These are phyloP conservation scores for Procambarus clarkii DNA, from an alignment of 1,140 invertebrate genomes.

Conservation along the genomic window DNA sequence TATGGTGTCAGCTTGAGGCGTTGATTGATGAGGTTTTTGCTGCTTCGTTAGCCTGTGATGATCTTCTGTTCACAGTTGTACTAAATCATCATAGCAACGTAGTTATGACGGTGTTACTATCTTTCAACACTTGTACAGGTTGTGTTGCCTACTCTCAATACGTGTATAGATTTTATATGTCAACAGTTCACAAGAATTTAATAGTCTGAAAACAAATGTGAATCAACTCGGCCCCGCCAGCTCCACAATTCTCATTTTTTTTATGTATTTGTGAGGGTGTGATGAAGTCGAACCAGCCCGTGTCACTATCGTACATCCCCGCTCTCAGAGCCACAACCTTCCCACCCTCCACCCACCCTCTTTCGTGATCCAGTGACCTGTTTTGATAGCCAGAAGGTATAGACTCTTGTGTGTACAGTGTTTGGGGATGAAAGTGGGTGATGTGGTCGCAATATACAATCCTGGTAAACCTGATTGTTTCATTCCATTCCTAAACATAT, in stretches of 20 bases:
- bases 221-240: not conserved
- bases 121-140: too few species aligned
- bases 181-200: not conserved
- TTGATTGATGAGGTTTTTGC: too few species aligned
- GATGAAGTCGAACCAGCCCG: not conserved
- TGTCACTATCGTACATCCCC: not conserved
- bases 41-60: too few species aligned
- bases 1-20: too few species aligned
- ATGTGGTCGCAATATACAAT: conserved; percentile 5
- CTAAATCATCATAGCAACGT: too few species aligned
- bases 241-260: not conserved
- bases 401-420: not conserved
- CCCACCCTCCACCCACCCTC: not conserved
- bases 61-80: too few species aligned
- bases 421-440: not conserved
- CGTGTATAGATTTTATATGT: not conserved
- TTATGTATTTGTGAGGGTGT: not conserved
- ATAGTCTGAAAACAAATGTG: not conserved
- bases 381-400: not conserved
- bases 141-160: too few species aligned
- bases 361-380: not conserved
- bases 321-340: not conserved
- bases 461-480: not conserved
- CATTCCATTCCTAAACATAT: not conserved
- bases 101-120: too few species aligned